Conservation (phyloP, 2,113 vertebrate genomes). For the Elanoides forficatus region DNA sequence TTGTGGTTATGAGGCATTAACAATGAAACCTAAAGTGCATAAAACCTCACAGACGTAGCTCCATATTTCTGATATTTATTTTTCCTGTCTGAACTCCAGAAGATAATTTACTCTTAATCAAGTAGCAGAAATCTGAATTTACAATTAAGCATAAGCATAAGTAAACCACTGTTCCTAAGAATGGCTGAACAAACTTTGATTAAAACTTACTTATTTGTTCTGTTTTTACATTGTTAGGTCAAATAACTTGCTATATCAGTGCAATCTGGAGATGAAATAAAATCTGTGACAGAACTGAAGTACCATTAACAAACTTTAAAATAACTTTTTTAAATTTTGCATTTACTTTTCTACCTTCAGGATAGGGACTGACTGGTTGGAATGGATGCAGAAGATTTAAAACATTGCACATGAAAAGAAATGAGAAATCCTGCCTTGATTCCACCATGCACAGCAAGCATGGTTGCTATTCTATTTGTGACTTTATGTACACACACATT, state of each 20-base stretch:
- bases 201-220: not conserved
- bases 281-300: not conserved
- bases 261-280: not conserved
- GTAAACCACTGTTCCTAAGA: not conserved
- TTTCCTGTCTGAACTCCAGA: not conserved
- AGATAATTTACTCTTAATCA: not conserved
- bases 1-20: not conserved
- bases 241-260: not conserved
- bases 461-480: not conserved
- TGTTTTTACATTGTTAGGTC: not conserved
- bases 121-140: not conserved
- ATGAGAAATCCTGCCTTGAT: not conserved
- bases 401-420: not conserved
- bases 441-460: not conserved
- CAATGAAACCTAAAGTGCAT: not conserved
- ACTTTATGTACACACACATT: not conserved
- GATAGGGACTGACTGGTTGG: not conserved
- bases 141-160: not conserved
- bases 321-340: not conserved
- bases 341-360: not conserved
- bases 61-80: not conserved
- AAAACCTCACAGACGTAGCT: not conserved
- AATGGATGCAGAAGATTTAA: not conserved
- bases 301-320: not conserved
- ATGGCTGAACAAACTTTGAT: not conserved